Evolutionary conservation across 64 coral and sea anemone species (phyloP), one percentile per base, ranked within the genome.

Genomic region (Catalaphyllia jardinei): DNA sequence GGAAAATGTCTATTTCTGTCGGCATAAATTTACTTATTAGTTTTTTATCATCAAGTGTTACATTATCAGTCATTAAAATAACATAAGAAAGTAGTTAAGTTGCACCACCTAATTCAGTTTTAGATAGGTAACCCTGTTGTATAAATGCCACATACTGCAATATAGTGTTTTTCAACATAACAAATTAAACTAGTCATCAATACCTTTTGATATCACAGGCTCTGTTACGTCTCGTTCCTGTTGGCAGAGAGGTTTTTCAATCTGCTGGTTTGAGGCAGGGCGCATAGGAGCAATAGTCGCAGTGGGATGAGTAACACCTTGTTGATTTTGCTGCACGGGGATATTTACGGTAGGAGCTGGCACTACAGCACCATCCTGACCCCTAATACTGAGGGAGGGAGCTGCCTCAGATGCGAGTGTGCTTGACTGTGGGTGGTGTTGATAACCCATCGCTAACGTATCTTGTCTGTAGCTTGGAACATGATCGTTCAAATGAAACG

Each of bases 261-360:
- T 24, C 10, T 27, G 31, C 10, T 27, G 31, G 31, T 71, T 4
- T 71, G 24, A 28, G 22, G 19, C 1, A 46, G 63, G 31, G 13
- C 81, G 81, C 81, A 85, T 85, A 15, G 81, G 81, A 85, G 81
- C 81, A 50, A 85, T 85, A 30, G 81, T 7, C 9, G 81, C 81
- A 28, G 81, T 85, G 1, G 63, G 81, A 28, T 85, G 81, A 71
- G 15, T 24, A 42, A n/a, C 61, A 1, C 11, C 35, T 19, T 35
- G 60, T 39, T 85, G 62, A 42, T 71, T 46, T 18, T 38, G 22
- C 39, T 24, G 42, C 54, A 12, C 15, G 54, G 54, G 54, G 54
- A 57, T 57, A 57, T 57, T 57, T 57, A 71, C 13, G 61, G 4
- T 22, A 50, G 20, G n/a, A 19, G 11, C 30, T 50, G 81, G 62